These are phyloP conservation scores for Serranus cabrilla DNA, from an alignment of 2,797 vertebrate genomes.

Conservation along the genomic window DNA sequence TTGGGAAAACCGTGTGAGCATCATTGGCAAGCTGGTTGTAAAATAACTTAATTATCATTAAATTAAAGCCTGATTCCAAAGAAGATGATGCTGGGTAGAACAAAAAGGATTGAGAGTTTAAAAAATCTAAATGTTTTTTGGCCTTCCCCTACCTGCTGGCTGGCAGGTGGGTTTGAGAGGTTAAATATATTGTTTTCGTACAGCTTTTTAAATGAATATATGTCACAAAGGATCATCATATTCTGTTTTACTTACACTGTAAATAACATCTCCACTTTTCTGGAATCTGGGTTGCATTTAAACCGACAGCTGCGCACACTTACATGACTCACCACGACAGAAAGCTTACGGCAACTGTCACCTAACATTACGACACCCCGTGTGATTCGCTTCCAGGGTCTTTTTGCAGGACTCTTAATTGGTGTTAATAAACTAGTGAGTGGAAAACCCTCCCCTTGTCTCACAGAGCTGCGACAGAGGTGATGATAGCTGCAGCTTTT, in stretches of 20 bases:
- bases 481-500: neutral
- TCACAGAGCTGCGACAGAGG: neutral
- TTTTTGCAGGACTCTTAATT: neutral
- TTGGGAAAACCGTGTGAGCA: neutral
- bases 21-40: neutral
- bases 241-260: no score
- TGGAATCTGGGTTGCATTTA: no score
- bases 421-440: neutral
- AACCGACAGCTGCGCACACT: neutral
- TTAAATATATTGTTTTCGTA: no score
- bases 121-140: no score
- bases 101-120: no score
- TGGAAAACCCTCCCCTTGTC: neutral
- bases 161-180: no score
- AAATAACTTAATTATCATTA: neutral
- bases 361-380: neutral
- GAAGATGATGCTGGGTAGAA: no score
- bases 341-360: neutral
- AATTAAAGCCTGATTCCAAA: no score
- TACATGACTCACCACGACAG: neutral
- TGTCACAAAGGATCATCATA: no score
- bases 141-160: no score
- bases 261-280: no score
- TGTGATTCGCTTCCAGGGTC: neutral
- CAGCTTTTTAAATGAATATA: no score